Conservation (phyloP, 92 coral and sea anemone genomes). For the Blastomussa wellsi region DNA sequence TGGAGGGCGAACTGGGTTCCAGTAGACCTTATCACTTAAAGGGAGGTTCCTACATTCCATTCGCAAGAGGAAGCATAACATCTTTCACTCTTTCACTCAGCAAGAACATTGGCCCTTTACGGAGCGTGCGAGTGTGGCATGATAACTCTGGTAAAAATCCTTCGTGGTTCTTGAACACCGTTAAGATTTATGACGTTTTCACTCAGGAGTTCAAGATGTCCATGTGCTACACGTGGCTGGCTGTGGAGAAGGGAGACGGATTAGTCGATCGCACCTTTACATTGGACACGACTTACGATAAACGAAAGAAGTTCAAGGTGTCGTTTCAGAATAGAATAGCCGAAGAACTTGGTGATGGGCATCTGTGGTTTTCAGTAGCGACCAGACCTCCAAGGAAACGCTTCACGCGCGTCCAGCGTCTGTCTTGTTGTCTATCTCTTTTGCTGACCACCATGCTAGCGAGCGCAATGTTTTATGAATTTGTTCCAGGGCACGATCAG, state of each 20-base stretch:
- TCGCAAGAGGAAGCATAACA: conserved; percentile 70
- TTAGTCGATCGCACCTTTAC: conserved; percentile 56
- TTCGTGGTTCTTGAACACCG: conserved; percentile 70
- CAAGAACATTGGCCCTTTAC: conserved; percentile 49
- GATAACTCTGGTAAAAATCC: conserved; percentile 73
- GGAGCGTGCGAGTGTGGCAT: conserved; percentile 77
- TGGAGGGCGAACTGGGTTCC: conserved; percentile 50
- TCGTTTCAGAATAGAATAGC: conserved; percentile 36
- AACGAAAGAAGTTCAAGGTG: conserved; percentile 12
- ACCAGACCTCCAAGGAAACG: conserved; percentile 57
- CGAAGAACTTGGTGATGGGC: conserved; percentile 53
- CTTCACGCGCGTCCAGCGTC: conserved; percentile 76
- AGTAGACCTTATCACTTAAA: conserved; percentile 56
- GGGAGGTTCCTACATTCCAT: conserved; percentile 57
- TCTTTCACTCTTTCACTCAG: conserved; percentile 58
- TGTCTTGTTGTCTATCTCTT: conserved; percentile 70
- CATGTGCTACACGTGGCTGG: conserved; percentile 69
- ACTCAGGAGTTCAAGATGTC: conserved; percentile 31
- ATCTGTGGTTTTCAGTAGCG: conserved; percentile 76
- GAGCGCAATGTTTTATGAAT: conserved; percentile 78
- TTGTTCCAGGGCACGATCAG: conserved; percentile 3
- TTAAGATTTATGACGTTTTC: conserved; percentile 38
- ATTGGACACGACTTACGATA: conserved; percentile 40
- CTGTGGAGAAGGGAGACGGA: conserved; percentile 73
- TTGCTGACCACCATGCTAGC: conserved; percentile 69